Evolutionary conservation across 1,140 invertebrate species (phyloP), one percentile per base, ranked within the genome.

Genomic region (Himalopsyche phryganea): DNA sequence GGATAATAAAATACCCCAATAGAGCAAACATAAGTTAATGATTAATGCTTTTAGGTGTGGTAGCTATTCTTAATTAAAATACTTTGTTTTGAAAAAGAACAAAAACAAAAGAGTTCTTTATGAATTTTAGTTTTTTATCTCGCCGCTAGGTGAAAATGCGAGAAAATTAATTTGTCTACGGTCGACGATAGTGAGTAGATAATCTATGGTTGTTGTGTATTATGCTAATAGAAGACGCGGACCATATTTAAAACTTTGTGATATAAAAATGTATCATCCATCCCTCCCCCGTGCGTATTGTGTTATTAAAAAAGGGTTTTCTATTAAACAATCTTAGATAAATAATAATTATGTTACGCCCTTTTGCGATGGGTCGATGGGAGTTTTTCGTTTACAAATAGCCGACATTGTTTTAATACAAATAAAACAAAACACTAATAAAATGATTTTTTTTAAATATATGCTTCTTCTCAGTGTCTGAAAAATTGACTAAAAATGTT

Each of bases 241-340:
- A 40, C 38, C 38, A 40, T 15, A 13, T 40, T 40, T n/a, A 15
- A 40, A 40, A 28, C 3, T 5, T 5, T 40, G 3, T 5, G 3
- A 40, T 13, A 15, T 6, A 13, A 40, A n/a, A 15, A 40, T n/a
- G 11, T 40, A 40, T 40, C 11, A 13, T 40, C 38, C 11, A 3
- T 40, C n/a, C n/a, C n/a, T n/a, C n/a, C n/a, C n/a, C n/a, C 15
- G 4, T 11, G n/a, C n/a, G 11, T 40, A 40, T 40, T 40, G 11
- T 40, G 38, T 15, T 40, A 28, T 40, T 40, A 40, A 13, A 40
- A 40, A 40, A 40, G 38, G 38, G 38, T 40, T 40, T 40, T 40
- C 38, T 40, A 40, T 40, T 40, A 40, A 13, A n/a, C n/a, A 40
- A n/a, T 15, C n/a, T 40, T 40, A 15, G 38, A 40, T 40, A 40